Percentiles rank a stretch among this genome's conserved stretches.
Evolutionary conservation across 2,113 vertebrate genomes (phyloP).

Genomic region (Paratilapia polleni): DNA sequence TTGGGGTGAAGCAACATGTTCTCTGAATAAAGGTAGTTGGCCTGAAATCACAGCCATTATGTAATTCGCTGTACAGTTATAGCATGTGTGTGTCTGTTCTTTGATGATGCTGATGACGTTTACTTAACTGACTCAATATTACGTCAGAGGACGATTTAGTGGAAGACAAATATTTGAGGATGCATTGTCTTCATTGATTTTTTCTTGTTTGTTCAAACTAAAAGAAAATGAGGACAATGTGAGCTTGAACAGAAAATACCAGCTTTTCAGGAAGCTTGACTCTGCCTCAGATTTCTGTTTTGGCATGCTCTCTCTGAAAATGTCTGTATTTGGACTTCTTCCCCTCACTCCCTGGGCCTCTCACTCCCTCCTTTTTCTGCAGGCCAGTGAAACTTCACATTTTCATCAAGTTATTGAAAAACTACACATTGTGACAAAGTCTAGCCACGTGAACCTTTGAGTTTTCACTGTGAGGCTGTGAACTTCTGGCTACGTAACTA

Average conservation of each 20-base stretch:
- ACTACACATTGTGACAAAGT: neutral
- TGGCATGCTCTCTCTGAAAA: conserved; percentile 6
- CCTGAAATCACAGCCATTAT: neutral
- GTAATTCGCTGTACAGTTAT: neutral
- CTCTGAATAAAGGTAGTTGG: neutral
- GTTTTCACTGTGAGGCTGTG: neutral
- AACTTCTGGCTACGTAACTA: neutral
- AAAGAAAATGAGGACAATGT: conserved; percentile 1
- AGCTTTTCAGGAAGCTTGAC: conserved; percentile 32
- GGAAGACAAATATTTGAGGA: neutral
- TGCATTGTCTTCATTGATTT: neutral
- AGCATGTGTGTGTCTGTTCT: too few species aligned
- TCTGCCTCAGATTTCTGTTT: conserved; percentile 28
- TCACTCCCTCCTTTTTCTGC: neutral
- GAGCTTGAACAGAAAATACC: conserved; percentile 12
- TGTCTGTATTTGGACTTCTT: neutral
- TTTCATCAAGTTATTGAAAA: neutral
- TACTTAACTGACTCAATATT: neutral
- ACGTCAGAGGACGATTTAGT: neutral
- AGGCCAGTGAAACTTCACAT: neutral
- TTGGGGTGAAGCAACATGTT: accelerated
- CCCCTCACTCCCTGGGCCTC: neutral
- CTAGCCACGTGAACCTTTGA: neutral
- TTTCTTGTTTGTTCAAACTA: neutral
- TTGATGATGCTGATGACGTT: neutral